Base-by-base conservation (phyloP, 2,888 invertebrate species). In the Trichopria drosophilae region DNA sequence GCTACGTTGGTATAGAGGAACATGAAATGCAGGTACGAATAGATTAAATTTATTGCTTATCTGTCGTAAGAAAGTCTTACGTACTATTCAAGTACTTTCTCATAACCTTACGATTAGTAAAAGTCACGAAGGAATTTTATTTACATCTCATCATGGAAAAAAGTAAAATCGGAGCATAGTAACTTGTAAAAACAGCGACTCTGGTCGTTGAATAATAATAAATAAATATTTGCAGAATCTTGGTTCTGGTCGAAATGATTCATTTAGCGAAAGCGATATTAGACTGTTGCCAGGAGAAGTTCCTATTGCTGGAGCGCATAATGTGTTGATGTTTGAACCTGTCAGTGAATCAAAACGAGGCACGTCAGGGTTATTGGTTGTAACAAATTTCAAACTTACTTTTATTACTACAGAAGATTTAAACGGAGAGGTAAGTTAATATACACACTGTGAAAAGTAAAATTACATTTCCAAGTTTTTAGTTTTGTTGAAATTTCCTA, bases 351-450 rank as follows among this genome's bases (percentile, higher is more conserved):
- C 86, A 54, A 89, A 88, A 68, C 83, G 84, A 64, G 91, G 91
- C 45, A 83, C 86, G 52, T 85, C 87, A 53, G 97, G 96, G 1
- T 82, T 87, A 20, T 79, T 97, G 51, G 88, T 88, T 69, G 86
- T 95, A 54, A 96, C 96, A 51, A 96, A 94, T 79, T 95, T 93
- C 74, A 91, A 93, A 77, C 79, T 97, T 22, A 87, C 91, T 20
- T 95, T 95, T 78, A 84, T 92, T 46, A 88, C 90, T 16, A 81
- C 85, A 19, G 81, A 82, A 50, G 78, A 78, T 40, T 76, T 77
- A 20, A 83, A 82, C 29, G 77, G 76, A 57, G 78, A 80, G 64
- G 81, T 80, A 64, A 69, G 66, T 66, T 50, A 29, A 16, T 22
- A n/a, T 28, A 36, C 23, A 28, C n/a, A n/a, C n/a, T n/a, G n/a